Evolutionary conservation across 1,140 invertebrate species (phyloP).

Genomic region (Agrilus planipennis): DNA sequence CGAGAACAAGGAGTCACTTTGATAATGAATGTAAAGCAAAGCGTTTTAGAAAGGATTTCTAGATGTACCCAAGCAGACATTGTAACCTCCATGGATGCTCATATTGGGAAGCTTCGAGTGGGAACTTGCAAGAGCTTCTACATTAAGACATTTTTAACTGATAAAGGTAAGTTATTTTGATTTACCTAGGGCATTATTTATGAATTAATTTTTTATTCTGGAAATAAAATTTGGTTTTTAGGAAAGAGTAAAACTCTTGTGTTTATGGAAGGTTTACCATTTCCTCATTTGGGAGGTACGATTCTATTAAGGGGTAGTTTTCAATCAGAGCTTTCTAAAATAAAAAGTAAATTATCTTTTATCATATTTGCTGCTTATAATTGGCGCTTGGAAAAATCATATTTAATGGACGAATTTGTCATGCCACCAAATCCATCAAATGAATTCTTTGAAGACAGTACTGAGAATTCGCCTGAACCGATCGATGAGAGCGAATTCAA

Average conservation of each 20-base stretch:
- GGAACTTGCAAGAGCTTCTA: conserved; percentile 83
- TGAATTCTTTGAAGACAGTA: conserved; percentile 30
- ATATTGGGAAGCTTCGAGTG: conserved; percentile 68
- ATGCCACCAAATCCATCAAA: conserved; percentile 33
- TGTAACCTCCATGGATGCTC: conserved; percentile 80
- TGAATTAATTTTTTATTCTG: no score
- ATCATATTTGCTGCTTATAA: conserved; percentile 84
- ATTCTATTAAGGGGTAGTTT: conserved; percentile 74
- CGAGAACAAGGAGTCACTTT: conserved; percentile 72
- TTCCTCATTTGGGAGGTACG: conserved; percentile 76
- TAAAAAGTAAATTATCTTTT: conserved; percentile 71
- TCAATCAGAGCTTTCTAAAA: conserved; percentile 59
- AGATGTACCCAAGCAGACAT: conserved; percentile 76
- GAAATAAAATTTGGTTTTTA: conserved; percentile 24
- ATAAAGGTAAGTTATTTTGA: conserved; percentile 34
- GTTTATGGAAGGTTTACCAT: conserved; percentile 85
- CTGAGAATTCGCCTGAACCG: conserved; percentile 27
- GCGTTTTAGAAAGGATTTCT: conserved; percentile 72
- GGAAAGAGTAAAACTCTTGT: conserved; percentile 72
- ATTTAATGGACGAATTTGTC: conserved; percentile 59
- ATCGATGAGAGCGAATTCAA: no score
- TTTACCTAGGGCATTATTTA: no score
- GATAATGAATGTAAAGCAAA: conserved; percentile 76
- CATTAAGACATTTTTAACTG: conserved; percentile 47
- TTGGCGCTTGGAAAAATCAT: conserved; percentile 82